Evolutionary conservation across 1,140 invertebrate genomes (phyloP), one percentile per base, ranked within the genome.

Genomic region (Ridgeia piscesae): DNA sequence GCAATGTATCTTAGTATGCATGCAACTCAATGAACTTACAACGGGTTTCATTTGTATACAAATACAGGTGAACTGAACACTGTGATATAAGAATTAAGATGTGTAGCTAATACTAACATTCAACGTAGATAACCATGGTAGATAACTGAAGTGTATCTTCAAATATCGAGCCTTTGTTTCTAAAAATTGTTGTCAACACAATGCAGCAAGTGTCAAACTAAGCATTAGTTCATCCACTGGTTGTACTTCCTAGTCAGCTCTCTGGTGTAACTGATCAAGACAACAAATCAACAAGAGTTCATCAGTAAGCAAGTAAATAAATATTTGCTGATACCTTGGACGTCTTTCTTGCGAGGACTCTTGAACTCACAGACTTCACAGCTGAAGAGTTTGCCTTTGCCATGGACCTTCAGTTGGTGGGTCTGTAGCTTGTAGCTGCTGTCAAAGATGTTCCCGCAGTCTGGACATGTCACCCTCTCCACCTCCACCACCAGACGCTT

Each of bases 341-440:
- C 91, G 91, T 93, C 93, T 91, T 93, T 93, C 90, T 93, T 93
- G 34, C 93, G 34, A 88, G 93, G 93, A 89, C 93, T 93, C 50
- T 88, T 93, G 90, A 93, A 93, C 21, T 34, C 42, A 88, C 93
- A 93, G 58, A 92, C 34, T 34, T 91, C 77, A 88, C 93, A 93
- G 58, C 89, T 91, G 90, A 93, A 93, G 27, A 93, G 90, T n/a
- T 91, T 92, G 35, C 93, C 93, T 92, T 92, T 93, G 92, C 89
- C 35, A 91, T 93, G 93, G 2, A 34, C 33, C 58, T 92, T 93
- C 92, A 93, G 89, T 88, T 88, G 91, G 88, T 93, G 93, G 34
- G 92, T 92, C 88, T 93, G 92, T 27, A 93, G 91, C 91, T 93
- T 93, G 21, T 93, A 92, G 35, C 77, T 88, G 42, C 48, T 93